Base-by-base conservation (phyloP, 2,797 vertebrate species). In the Sciurus vulgaris region DNA sequence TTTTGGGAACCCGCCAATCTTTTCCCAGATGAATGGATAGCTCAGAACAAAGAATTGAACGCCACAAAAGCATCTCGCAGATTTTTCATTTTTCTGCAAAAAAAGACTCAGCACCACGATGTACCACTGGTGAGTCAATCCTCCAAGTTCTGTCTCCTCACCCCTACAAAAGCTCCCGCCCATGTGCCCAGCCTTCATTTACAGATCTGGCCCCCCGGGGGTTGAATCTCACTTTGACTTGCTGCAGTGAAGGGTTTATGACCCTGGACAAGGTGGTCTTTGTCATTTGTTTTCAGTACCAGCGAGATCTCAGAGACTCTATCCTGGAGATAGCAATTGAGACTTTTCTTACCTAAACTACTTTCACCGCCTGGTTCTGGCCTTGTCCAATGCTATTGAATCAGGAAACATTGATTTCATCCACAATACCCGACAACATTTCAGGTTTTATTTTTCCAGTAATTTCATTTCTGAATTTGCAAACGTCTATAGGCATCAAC, bases 11-110 rank as follows among this genome's bases (percentile, higher is more conserved):
- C 28, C 0, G 38, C 92, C 96, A 69, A 4, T 54, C 82, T 97
- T 88, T 89, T 61, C 77, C 82, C 91, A 78, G 93, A 95, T 79
- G 82, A 93, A 93, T 47, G 74, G 63, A 74, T 44, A 88, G 61
- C 5, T 0, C n/a, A 17, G 47, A 73, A 92, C 70, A 93, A 96
- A 96, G 78, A 70, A 70, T 11, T 67, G 35, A 95, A 89, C 0
- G 0, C 56, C 18, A 30, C 2, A 38, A 86, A 87, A 72, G 88
- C 88, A 9, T 0, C 0, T 67, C 3, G 0, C 3, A 5, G 22
- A 5, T 12, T 84, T 91, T 61, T 54, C 17, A 1, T 77, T 78
- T 54, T 90, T 59, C 85, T 44, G 30, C 44, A 7, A 67, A 83
- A 83, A 74, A 83, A 74, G 30, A 61, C 18, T 92, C 24, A 17